Evolutionary conservation across 2,888 invertebrate species (phyloP).

Genomic region (Drosophila prostipennis): DNA sequence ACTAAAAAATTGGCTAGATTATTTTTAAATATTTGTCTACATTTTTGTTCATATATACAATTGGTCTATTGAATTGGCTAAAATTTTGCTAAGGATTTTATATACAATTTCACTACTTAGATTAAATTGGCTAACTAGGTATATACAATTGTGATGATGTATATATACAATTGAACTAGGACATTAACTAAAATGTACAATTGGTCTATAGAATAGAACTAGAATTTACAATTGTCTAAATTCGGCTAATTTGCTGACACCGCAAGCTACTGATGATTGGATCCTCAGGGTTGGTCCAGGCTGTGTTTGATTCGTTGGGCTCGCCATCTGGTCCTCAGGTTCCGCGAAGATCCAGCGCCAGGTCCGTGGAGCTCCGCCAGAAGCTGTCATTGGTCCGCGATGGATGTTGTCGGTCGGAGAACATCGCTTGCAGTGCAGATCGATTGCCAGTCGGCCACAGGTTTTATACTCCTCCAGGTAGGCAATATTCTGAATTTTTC

Average conservation of each 20-base stretch:
- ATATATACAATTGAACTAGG: constrained; percentile 58
- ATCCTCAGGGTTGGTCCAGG: constrained; percentile 4
- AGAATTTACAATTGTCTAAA: constrained; percentile 42
- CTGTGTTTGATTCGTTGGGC: constrained; percentile 1
- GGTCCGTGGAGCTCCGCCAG: constrained; percentile 8
- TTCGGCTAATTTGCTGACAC: constrained; percentile 63
- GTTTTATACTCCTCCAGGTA: constrained; percentile 64
- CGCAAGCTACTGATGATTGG: constrained; percentile 29
- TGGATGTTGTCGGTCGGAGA: constrained; percentile 49
- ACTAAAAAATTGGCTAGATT: constrained; percentile 11
- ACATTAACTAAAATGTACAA: constrained; percentile 50
- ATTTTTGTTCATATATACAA: constrained; percentile 37
- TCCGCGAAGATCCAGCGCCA: neutral
- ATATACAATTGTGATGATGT: constrained; percentile 23
- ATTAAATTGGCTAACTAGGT: constrained; percentile 30
- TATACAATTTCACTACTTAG: constrained; percentile 36
- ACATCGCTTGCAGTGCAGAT: constrained; percentile 64
- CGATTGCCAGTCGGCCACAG: constrained; percentile 17
- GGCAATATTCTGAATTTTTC: neutral
- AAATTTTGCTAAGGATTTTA: constrained; percentile 15
- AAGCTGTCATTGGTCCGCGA: constrained; percentile 11
- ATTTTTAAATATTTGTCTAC: constrained; percentile 11
- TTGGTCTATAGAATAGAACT: constrained; percentile 36
- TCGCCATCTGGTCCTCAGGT: neutral
- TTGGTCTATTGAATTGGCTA: constrained; percentile 29